Evolutionary conservation across 1,140 invertebrate genomes (phyloP).

Genomic region (Scaptodrosophila lebanonensis): DNA sequence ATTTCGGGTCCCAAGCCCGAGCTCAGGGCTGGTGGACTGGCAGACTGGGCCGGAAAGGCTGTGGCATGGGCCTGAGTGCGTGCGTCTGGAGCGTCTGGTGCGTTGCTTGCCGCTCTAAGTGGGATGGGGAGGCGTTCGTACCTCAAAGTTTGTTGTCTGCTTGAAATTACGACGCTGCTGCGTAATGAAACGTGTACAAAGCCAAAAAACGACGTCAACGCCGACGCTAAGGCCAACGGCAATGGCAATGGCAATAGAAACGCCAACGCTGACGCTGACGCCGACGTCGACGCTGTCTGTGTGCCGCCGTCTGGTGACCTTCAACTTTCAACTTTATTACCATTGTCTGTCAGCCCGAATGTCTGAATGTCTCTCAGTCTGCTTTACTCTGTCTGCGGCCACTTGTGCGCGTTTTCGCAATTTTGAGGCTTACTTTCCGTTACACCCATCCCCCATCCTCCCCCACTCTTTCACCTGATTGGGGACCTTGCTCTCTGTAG

Average conservation of each 20-base stretch:
- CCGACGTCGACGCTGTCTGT: slow-evolving; percentile 12
- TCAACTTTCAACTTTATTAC: slow-evolving; percentile 75
- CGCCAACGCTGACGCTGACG: too few relatives aligned
- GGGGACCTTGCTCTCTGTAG: too few relatives aligned
- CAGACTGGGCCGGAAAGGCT: too few relatives aligned
- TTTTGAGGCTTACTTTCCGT: slow-evolving; percentile 54
- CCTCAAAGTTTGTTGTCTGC: slow-evolving; percentile 37
- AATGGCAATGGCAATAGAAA: too few relatives aligned
- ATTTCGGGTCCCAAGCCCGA: not conserved
- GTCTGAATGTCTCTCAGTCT: slow-evolving; percentile 12
- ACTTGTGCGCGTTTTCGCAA: slow-evolving; percentile 57
- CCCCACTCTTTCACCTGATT: not conserved
- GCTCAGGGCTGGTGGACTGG: too few relatives aligned
- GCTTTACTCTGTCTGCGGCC: slow-evolving; percentile 4
- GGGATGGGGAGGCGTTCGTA: not conserved
- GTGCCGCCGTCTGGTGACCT: slow-evolving; percentile 64
- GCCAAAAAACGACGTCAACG: slow-evolving; percentile 63
- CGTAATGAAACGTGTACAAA: slow-evolving; percentile 6
- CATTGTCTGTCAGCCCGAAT: slow-evolving; percentile 59
- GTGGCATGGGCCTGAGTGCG: slow-evolving; percentile 8
- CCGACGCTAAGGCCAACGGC: too few relatives aligned
- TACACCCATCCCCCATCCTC: not conserved
- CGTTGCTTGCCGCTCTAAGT: too few relatives aligned
- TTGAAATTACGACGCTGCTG: slow-evolving; percentile 33
- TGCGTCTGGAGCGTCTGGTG: slow-evolving; percentile 3